A percentile compares a stretch with the other conserved stretches of the same genome.
Conservation (phyloP, 2,888 invertebrate species). For the Camptogramma bilineatum region DNA sequence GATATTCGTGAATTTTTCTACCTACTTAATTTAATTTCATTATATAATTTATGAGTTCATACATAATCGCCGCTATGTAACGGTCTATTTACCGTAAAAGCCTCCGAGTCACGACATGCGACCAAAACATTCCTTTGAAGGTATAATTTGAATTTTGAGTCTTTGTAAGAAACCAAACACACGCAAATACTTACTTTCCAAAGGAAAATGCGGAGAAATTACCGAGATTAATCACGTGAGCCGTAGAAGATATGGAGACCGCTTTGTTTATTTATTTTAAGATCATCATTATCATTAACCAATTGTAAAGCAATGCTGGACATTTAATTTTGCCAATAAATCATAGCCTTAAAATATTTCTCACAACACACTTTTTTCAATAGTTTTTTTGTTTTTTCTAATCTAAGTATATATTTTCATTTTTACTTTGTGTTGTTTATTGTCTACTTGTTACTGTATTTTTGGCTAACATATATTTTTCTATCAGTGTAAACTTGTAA, state of each 20-base stretch:
- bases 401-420: no score
- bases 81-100: background rate
- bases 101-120: slow-evolving; percentile 9
- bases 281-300: background rate
- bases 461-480: no score
- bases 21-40: no score
- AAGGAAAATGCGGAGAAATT: slow-evolving; percentile 23
- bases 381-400: no score
- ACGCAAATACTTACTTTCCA: slow-evolving; percentile 21
- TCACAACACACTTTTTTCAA: no score
- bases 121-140: slow-evolving; percentile 33
- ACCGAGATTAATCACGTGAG: slow-evolving; percentile 14
- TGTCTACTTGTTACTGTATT: no score
- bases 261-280: background rate
- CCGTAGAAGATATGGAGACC: background rate
- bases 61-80: background rate
- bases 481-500: no score
- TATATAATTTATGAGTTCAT: no score
- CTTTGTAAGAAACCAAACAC: slow-evolving; percentile 32
- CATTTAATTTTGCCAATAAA: no score
- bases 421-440: no score
- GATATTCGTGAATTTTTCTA: no score
- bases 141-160: slow-evolving; percentile 20
- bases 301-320: background rate
- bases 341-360: no score